These are phyloP conservation scores for Ophion slaviceki DNA, from an alignment of 2,888 invertebrate genomes.

Conservation along the genomic window DNA sequence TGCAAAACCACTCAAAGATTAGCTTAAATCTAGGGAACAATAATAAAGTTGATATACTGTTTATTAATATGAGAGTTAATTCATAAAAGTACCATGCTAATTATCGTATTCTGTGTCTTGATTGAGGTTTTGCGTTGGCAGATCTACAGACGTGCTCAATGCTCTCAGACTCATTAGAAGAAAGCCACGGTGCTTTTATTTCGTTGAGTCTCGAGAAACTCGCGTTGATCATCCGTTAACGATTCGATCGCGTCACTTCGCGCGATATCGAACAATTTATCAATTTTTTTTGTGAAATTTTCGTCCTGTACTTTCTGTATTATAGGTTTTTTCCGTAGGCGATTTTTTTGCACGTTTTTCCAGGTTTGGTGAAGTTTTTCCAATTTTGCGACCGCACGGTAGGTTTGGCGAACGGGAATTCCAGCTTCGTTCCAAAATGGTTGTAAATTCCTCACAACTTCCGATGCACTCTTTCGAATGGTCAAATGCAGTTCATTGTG, in stretches of 20 bases:
- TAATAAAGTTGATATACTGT: too few species aligned
- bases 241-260: not conserved
- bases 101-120: too few species aligned
- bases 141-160: too few species aligned
- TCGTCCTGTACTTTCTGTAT: not conserved
- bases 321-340: not conserved
- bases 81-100: too few species aligned
- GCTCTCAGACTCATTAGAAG: too few species aligned
- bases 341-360: not conserved
- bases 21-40: too few species aligned
- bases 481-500: not conserved
- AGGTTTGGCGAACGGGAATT: not conserved
- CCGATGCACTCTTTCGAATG: not conserved
- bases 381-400: not conserved
- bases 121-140: too few species aligned
- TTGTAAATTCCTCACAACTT: not conserved
- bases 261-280: too few species aligned
- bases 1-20: too few species aligned
- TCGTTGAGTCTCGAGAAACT: not conserved
- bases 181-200: too few species aligned
- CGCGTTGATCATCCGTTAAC: not conserved
- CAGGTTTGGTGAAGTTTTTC: not conserved
- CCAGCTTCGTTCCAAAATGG: not conserved
- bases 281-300: too few species aligned
- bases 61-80: too few species aligned